Base-by-base conservation (phyloP, 2,888 invertebrate genomes). In the Orthonychiurus folsomi region DNA sequence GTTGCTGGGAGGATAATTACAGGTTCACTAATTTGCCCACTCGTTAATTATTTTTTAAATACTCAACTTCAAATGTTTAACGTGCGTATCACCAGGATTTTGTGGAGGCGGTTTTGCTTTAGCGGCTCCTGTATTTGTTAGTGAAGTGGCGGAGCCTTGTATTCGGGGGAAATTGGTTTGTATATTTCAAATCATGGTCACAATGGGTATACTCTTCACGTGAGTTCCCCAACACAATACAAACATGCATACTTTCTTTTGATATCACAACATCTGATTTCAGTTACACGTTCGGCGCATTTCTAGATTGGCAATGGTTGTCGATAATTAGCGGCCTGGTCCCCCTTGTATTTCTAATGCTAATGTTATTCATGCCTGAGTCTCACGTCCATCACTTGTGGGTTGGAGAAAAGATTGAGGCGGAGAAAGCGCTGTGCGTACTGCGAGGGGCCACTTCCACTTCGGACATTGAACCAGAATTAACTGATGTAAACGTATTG, bases 291-390 rank as follows among this genome's bases (percentile, higher is more conserved):
- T 77, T 89, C 5, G 93, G 89, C 1, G 82, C 86, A 0, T 77
- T 83, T 68, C 81, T 86, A 0, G 79, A 3, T 21, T 83, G 84
- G 73, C 81, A 81, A 61, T 75, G 79, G 18, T 80, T 88, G 68
- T 86, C 87, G 2, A 78, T 86, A 3, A 77, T 86, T 21, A 86
- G 86, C 66, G 83, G 83, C 0, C 74, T 83, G 0, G 78, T 88
- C 3, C 86, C 92, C 0, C 74, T 90, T 0, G 73, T 89, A 3
- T 87, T 89, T 71, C 85, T 84, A 0, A 71, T 80, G 0, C 78
- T 86, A 1, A 88, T 92, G 78, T 82, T 87, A 73, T 87, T 89
- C 72, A 88, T 93, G 84, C 94, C 93, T 0, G 94, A 67, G 12
- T 63, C 67, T 15, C 89, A 74, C 87, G 82, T 84, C 9, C 87